Base-by-base conservation (phyloP, 2,888 invertebrate genomes). In the Ommatoiulus sabulosus region DNA sequence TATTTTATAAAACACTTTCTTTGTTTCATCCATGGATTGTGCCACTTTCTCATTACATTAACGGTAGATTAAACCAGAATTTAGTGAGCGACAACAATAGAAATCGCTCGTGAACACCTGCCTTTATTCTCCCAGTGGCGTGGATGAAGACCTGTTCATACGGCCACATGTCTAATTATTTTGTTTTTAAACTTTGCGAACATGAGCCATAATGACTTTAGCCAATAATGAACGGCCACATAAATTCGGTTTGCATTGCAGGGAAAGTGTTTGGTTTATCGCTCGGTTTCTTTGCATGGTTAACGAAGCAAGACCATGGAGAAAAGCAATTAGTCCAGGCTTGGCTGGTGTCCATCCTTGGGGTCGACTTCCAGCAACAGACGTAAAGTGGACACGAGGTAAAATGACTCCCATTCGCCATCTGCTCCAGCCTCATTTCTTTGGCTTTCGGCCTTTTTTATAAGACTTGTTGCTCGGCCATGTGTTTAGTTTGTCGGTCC, bases 261-360 rank as follows among this genome's bases (percentile, higher is more conserved):
- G 20, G 4, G 15, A 24, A 80, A 10, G 80, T 80, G 80, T 80
- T 80, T 80, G 80, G 80, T 80, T 80, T 80, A 80, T 80, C 24
- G 80, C 35, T 24, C 10, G 80, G 35, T 35, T 80, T 35, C 35
- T 35, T 80, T 15, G 80, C 80, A 35, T 80, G 80, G 12, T 35
- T 15, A 35, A 24, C 80, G 80, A 80, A 80, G 80, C 80, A 80
- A 24, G 80, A 80, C 80, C 2, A n/a, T 8, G 6, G 80, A 35
- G 35, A 80, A 80, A 80, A 35, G 80, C 80, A 80, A 80, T 80
- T 80, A 80, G 80, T 35, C 80, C 80, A 7, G 80, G 80, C 80
- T 24, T 80, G 80, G 80, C 80, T 80, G 80, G 80, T 80, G 80
- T 80, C 80, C 80, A 35, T 80, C 35, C 80, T 35, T 63, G 24